These are phyloP conservation scores for Bungarus multicinctus DNA, from an alignment of 2,113 vertebrate species.

Conservation along the genomic window DNA sequence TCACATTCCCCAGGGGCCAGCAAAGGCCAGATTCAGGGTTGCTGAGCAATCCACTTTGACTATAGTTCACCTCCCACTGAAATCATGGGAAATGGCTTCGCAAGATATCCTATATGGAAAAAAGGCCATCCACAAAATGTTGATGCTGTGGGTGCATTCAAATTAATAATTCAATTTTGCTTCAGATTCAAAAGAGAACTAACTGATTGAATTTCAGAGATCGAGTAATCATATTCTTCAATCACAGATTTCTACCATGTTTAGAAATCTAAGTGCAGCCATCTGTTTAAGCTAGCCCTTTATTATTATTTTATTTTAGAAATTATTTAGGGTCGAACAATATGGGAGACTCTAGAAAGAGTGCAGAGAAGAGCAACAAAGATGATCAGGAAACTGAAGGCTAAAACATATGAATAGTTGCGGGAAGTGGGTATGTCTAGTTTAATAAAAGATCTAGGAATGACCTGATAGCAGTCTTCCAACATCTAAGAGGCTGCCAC, in stretches of 20 bases:
- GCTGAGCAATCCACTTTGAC: neutral
- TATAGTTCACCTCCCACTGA: neutral
- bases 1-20: slow-evolving; percentile 1
- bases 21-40: neutral
- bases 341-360: neutral
- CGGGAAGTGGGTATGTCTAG: neutral
- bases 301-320: neutral
- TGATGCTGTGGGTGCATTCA: neutral
- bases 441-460: neutral
- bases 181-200: neutral
- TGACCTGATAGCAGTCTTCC: neutral
- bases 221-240: neutral
- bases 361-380: neutral
- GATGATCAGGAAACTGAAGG: neutral
- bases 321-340: neutral
- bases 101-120: neutral
- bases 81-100: neutral
- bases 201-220: neutral
- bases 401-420: neutral
- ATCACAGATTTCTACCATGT: neutral
- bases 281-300: neutral
- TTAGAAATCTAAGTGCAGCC: neutral
- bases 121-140: neutral
- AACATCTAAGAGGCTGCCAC: neutral
- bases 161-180: neutral